Evolutionary conservation across 2,113 vertebrate genomes (phyloP).

Genomic region (Burhinus bistriatus): DNA sequence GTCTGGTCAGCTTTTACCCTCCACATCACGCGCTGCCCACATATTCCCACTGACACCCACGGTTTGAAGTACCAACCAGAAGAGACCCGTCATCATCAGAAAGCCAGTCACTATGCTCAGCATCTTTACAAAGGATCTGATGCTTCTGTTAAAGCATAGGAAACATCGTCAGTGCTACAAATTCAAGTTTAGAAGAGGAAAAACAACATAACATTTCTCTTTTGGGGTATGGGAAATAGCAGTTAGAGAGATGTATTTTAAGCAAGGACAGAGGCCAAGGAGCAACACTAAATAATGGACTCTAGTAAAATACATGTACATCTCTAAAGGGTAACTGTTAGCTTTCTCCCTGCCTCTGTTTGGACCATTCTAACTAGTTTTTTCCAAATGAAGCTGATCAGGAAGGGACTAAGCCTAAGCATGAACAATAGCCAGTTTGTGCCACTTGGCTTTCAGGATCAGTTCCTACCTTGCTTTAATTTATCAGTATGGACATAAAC

Average conservation of each 20-base stretch:
- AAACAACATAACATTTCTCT: not conserved
- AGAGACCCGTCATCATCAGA: not conserved
- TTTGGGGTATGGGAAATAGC: not conserved
- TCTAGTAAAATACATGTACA: not conserved
- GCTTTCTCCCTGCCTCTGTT: not conserved
- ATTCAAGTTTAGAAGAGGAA: not conserved
- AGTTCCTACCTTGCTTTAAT: not conserved
- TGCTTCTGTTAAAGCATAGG: not conserved
- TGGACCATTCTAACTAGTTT: not conserved
- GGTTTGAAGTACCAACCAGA: not conserved
- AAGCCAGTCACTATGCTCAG: not conserved
- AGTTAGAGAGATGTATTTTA: not conserved
- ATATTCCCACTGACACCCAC: not conserved
- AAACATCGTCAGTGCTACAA: not conserved
- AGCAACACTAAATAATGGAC: not conserved
- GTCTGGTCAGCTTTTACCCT: not conserved
- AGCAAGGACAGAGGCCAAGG: not conserved
- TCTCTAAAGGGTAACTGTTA: not conserved
- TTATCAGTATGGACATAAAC: not conserved
- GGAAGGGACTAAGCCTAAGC: not conserved
- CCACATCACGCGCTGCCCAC: not conserved
- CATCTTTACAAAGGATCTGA: not conserved
- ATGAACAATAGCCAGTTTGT: not conserved
- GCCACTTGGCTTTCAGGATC: not conserved
- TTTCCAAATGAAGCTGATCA: not conserved